phyloP scores from a whole-genome alignment of 2,797 vertebrate species.

The Tokudaia tokunoshimensis region DNA sequence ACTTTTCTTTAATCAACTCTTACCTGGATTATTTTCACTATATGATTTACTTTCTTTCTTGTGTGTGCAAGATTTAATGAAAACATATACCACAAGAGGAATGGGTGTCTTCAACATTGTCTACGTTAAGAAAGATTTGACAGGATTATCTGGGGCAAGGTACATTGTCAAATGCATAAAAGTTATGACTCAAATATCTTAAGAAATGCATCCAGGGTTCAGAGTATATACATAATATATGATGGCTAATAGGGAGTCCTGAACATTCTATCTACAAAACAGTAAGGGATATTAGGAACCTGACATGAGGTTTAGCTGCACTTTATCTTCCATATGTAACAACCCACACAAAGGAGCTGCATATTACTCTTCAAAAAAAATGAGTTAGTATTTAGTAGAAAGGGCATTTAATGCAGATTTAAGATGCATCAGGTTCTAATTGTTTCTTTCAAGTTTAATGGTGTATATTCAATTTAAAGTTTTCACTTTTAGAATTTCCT shows the following conservation, averaged over 20 bases:
- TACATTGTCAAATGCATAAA: conserved; percentile 4
- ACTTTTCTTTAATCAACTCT: background rate
- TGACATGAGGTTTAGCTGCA: background rate
- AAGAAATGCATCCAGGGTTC: background rate
- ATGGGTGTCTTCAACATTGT: background rate
- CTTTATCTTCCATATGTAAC: conserved; percentile 1
- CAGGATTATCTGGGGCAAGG: background rate
- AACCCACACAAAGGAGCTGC: background rate
- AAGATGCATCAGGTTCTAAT: conserved; percentile 41
- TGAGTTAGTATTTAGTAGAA: conserved; percentile 2
- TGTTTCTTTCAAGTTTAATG: conserved; percentile 34
- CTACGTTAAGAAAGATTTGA: background rate
- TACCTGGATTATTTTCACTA: background rate
- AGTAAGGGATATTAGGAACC: background rate
- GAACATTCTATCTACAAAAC: background rate
- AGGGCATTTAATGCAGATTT: conserved; percentile 10
- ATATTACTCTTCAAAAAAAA: background rate
- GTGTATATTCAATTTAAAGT: conserved; percentile 12
- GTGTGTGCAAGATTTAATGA: background rate
- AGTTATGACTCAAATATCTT: background rate
- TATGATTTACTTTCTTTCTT: background rate
- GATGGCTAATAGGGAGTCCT: background rate
- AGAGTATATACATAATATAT: background rate
- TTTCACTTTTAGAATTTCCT: conserved; percentile 23
- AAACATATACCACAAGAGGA: background rate